These are phyloP conservation scores for Drosophila punjabiensis DNA, from an alignment of 1,140 invertebrate species.

Conservation along the genomic window DNA sequence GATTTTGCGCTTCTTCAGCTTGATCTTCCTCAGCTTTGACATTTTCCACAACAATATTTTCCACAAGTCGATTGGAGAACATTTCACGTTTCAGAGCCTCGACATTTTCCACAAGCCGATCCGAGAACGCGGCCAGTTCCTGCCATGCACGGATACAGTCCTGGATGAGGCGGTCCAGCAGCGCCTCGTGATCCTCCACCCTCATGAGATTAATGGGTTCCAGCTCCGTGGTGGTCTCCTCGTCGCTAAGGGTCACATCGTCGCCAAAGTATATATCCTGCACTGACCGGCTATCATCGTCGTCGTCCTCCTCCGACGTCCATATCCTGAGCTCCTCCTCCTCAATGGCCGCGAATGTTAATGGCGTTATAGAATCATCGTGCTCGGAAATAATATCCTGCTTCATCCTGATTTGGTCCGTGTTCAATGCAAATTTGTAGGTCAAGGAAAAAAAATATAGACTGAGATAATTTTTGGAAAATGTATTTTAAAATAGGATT, in stretches of 20 bases:
- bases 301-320: not conserved
- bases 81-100: not conserved
- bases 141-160: not conserved
- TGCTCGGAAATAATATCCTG: not conserved
- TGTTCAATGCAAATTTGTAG: not conserved
- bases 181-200: not conserved
- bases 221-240: not conserved
- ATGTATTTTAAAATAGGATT: not conserved
- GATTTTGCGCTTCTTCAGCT: too few relatives aligned
- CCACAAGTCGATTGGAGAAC: not conserved
- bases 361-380: not conserved
- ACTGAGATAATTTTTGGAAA: constrained; percentile 1
- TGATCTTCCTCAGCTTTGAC: not conserved
- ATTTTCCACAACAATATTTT: not conserved
- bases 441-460: not conserved
- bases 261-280: too few relatives aligned
- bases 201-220: not conserved
- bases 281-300: not conserved
- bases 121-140: not conserved
- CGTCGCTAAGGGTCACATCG: not conserved
- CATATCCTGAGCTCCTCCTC: not conserved
- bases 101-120: not conserved
- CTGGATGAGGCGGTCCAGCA: not conserved
- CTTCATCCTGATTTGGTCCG: not conserved
- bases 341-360: not conserved